Percentiles rank a stretch among this genome's conserved stretches.
Conservation (phyloP, 2,113 vertebrate genomes). For the Cryptotis parvus region DNA sequence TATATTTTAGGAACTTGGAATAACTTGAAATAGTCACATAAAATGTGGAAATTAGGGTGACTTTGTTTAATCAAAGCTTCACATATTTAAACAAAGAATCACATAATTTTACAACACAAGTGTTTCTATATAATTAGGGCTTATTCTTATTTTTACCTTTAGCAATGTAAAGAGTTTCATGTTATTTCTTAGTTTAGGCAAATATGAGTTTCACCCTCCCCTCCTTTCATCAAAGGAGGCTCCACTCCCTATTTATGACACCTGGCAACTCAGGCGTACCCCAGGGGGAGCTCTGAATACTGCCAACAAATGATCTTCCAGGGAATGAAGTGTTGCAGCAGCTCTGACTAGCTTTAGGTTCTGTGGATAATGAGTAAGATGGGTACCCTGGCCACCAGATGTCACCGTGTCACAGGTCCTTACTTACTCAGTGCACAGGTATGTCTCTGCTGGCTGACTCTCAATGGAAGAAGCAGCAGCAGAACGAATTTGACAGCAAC, state of each 20-base stretch:
- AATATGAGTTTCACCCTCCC: background rate
- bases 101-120: background rate
- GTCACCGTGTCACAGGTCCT: too few species aligned
- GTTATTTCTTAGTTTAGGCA: background rate
- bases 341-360: too few species aligned
- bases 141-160: conserved; percentile 36
- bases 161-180: background rate
- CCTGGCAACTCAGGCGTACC: too few species aligned
- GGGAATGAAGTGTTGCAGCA: too few species aligned
- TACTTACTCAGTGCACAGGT: too few species aligned
- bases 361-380: too few species aligned
- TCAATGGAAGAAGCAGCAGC: too few species aligned
- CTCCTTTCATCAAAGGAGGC: conserved; percentile 6
- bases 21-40: background rate
- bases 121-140: background rate
- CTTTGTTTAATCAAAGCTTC: background rate
- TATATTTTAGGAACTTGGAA: background rate
- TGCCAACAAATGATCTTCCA: background rate
- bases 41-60: background rate
- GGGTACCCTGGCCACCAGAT: too few species aligned
- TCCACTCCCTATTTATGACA: background rate
- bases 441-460: too few species aligned
- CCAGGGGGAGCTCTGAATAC: background rate
- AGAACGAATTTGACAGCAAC: too few species aligned
- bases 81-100: background rate